A percentile compares a stretch with the other conserved stretches of the same genome.
Evolutionary conservation across 2,888 invertebrate genomes (phyloP).

Genomic region (Ramazzottius varieornatus): DNA sequence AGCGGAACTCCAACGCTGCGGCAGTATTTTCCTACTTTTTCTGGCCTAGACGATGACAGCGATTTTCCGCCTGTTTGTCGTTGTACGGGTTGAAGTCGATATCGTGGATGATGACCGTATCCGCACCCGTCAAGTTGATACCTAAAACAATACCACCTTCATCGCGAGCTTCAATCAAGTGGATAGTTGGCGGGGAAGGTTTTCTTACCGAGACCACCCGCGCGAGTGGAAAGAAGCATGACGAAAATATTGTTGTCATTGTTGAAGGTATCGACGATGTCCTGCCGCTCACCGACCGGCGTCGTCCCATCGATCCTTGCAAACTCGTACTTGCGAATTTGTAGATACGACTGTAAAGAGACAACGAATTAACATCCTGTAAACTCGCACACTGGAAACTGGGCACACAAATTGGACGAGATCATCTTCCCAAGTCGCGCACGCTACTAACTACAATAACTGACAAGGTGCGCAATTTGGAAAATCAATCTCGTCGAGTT

Average conservation of each 20-base stretch:
- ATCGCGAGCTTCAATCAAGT: too few relatives aligned
- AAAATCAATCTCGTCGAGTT: too few relatives aligned
- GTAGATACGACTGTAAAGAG: constrained; percentile 12
- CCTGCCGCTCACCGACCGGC: constrained; percentile 53
- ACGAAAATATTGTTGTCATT: constrained; percentile 49
- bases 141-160: constrained; percentile 29
- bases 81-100: constrained; percentile 96
- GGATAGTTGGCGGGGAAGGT: neutral
- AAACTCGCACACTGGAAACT: too few relatives aligned
- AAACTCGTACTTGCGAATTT: constrained; percentile 36
- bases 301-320: constrained; percentile 68
- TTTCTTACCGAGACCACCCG: constrained; percentile 44
- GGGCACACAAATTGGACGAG: too few relatives aligned
- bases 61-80: constrained; percentile 87
- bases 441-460: neutral
- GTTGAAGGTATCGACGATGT: constrained; percentile 65
- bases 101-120: constrained; percentile 82
- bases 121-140: constrained; percentile 73
- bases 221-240: constrained; percentile 68
- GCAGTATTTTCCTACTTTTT: constrained; percentile 25
- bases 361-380: neutral
- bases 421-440: neutral
- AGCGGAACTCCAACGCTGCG: neutral
- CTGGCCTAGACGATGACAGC: constrained; percentile 39
- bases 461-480: too few relatives aligned